Evolutionary conservation across 1,140 invertebrate species (phyloP).

Genomic region (Tetramorium simillimum): DNA sequence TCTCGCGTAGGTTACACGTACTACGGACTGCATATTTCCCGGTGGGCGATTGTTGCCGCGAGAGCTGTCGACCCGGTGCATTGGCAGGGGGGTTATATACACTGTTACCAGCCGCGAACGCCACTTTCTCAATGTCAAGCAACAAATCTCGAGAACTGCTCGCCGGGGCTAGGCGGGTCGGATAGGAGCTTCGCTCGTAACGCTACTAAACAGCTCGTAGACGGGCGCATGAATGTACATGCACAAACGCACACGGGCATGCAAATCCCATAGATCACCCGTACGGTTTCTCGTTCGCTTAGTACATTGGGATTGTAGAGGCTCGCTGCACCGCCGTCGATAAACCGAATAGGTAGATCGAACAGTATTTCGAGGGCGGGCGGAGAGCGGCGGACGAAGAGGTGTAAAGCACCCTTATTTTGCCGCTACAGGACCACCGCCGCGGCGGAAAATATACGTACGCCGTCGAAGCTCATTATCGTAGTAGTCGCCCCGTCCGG

Average conservation of each 20-base stretch:
- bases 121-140: constrained; percentile 74
- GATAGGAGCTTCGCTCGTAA: neutral
- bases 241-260: neutral
- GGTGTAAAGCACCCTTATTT: constrained; percentile 48
- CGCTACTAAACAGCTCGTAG: constrained; percentile 13
- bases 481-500: neutral
- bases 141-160: constrained; percentile 72
- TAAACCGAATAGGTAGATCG: constrained; percentile 1
- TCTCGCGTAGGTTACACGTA: neutral
- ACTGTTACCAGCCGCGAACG: constrained; percentile 41
- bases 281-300: constrained; percentile 12
- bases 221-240: neutral
- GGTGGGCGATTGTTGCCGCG: constrained; percentile 60
- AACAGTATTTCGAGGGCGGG: constrained; percentile 12
- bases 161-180: neutral
- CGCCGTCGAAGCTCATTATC: constrained; percentile 45
- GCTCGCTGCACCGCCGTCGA: neutral
- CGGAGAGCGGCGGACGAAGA: neutral
- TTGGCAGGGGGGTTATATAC: constrained; percentile 41
- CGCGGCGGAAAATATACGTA: constrained; percentile 1
- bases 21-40: constrained; percentile 26
- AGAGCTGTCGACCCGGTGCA: constrained; percentile 34
- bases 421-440: neutral
- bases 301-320: neutral
- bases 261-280: constrained; percentile 63